phyloP scores from a whole-genome alignment of 2,113 vertebrate species.

The Pollachius pollachius region DNA sequence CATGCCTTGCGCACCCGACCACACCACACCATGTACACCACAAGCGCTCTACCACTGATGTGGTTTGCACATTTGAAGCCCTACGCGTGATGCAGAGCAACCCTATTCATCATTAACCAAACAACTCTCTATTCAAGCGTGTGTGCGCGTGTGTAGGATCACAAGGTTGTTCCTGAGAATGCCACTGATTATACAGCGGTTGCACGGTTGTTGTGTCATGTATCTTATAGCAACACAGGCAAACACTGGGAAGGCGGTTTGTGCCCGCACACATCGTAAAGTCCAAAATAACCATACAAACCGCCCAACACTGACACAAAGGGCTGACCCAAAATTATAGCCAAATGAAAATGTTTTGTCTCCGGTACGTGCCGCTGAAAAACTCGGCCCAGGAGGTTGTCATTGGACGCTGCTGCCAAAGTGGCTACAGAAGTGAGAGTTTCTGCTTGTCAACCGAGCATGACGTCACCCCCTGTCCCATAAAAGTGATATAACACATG shows the following conservation, averaged over 20 bases:
- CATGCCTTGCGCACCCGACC: slow-evolving; percentile 40
- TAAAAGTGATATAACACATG: too few species aligned
- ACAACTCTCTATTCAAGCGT: slow-evolving; percentile 22
- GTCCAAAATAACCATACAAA: slow-evolving; percentile 66
- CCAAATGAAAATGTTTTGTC: slow-evolving; percentile 58
- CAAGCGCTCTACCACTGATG: slow-evolving; percentile 51
- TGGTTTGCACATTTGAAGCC: slow-evolving; percentile 46
- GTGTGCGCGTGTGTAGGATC: slow-evolving; percentile 45
- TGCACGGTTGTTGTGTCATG: slow-evolving; percentile 56
- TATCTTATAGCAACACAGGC: slow-evolving; percentile 56
- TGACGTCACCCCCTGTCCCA: not conserved
- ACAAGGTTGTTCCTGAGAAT: slow-evolving; percentile 47
- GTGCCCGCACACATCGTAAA: slow-evolving; percentile 40
- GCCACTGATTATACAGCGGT: slow-evolving; percentile 20
- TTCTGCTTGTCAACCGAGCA: not conserved
- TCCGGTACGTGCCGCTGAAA: slow-evolving; percentile 17
- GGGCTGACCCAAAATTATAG: slow-evolving; percentile 65
- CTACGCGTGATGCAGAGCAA: slow-evolving; percentile 39
- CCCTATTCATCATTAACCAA: slow-evolving; percentile 45
- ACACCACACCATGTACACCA: slow-evolving; percentile 51
- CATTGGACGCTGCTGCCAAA: slow-evolving; percentile 13
- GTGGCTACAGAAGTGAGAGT: not conserved
- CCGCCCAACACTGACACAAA: slow-evolving; percentile 56
- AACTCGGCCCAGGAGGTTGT: too few species aligned
- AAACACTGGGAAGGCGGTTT: slow-evolving; percentile 28